A percentile compares a stretch with the other conserved stretches of the same genome.
Conservation (phyloP, 2,888 invertebrate species). For the Morpho achilles region DNA sequence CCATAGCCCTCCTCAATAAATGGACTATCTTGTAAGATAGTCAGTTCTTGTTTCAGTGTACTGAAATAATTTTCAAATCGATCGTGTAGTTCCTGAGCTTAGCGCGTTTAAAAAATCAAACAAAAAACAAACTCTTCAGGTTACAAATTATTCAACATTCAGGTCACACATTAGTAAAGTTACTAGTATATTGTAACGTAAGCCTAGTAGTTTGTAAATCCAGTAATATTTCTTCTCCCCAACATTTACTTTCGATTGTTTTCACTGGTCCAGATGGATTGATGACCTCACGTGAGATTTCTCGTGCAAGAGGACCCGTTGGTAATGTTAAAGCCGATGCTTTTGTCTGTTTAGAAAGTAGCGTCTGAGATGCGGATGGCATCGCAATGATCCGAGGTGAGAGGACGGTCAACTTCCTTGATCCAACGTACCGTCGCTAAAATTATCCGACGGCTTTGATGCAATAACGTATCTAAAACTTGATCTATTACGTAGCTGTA, state of each 20-base stretch:
- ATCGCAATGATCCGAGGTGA: constrained; percentile 42
- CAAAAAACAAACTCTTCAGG: no score
- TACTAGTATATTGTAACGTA: no score
- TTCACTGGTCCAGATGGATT: not conserved
- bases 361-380: constrained; percentile 33
- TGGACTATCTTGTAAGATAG: no score
- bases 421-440: constrained; percentile 26
- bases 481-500: no score
- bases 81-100: no score
- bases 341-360: constrained; percentile 37
- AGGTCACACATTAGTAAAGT: no score
- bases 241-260: not conserved
- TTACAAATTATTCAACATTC: no score
- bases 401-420: constrained; percentile 39
- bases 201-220: no score
- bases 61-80: no score
- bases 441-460: constrained; percentile 11
- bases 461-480: not conserved
- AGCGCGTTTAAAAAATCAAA: no score
- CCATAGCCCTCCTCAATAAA: no score
- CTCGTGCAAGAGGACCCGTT: constrained; percentile 11
- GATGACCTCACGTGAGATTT: constrained; percentile 5
- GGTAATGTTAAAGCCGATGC: not conserved
- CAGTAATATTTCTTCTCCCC: not conserved
- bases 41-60: no score